Evolutionary conservation across 2,888 invertebrate species (phyloP).

Genomic region (Pemphredon lugubris): DNA sequence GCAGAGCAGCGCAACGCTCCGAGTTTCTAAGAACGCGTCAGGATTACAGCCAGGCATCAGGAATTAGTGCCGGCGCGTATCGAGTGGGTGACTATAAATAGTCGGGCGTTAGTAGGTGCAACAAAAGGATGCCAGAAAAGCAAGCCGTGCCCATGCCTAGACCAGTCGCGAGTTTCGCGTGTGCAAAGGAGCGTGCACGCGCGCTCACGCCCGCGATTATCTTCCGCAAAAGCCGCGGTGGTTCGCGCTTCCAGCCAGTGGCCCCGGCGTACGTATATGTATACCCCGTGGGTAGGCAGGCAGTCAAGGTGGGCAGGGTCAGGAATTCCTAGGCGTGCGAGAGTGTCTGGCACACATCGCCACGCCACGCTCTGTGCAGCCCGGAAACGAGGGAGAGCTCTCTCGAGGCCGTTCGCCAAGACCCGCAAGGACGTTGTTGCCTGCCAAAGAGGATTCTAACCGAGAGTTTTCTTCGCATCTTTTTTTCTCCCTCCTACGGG

Average conservation of each 20-base stretch:
- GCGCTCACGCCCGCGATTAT: slow-evolving; percentile 67
- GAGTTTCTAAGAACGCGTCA: too few species aligned
- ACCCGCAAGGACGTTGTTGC: slow-evolving; percentile 72
- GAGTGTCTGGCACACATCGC: slow-evolving; percentile 72
- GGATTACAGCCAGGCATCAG: too few species aligned
- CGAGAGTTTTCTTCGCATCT: too few species aligned
- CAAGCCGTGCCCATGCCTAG: slow-evolving; percentile 60
- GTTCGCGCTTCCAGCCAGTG: slow-evolving; percentile 56
- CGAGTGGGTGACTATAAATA: slow-evolving; percentile 64
- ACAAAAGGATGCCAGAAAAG: slow-evolving; percentile 69
- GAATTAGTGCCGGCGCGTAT: slow-evolving; percentile 49
- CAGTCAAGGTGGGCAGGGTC: slow-evolving; percentile 75
- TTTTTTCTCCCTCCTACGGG: too few species aligned
- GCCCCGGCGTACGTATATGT: slow-evolving; percentile 18
- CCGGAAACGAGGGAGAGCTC: slow-evolving; percentile 70
- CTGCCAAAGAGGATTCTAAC: slow-evolving; percentile 48
- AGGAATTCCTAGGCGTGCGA: slow-evolving; percentile 75
- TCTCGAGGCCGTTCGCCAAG: slow-evolving; percentile 75
- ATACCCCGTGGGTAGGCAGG: slow-evolving; percentile 55
- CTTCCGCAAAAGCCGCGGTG: slow-evolving; percentile 47
- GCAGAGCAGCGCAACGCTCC: too few species aligned
- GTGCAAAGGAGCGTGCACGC: slow-evolving; percentile 51
- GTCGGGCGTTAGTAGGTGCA: slow-evolving; percentile 61
- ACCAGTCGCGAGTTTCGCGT: slow-evolving; percentile 53
- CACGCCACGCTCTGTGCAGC: slow-evolving; percentile 54